Base-by-base conservation (phyloP, 2,797 vertebrate species). In the Trematomus bernacchii region DNA sequence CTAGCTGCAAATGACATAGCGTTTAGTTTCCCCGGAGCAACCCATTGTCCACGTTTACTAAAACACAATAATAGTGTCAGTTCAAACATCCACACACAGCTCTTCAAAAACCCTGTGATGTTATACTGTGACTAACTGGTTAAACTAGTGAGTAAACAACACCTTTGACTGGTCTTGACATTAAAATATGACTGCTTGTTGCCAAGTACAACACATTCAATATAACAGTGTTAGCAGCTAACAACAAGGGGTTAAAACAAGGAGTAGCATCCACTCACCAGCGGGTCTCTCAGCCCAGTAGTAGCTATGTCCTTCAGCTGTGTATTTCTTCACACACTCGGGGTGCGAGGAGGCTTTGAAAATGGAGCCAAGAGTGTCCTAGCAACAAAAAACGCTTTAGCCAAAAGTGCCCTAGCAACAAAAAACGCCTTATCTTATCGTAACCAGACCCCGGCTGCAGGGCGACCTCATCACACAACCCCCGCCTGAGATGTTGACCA, bases 401-500 rank as follows among this genome's bases (percentile, higher is more conserved):
- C 33, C 6, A 37, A 37, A 37, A 43, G 60, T 37, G 48, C 55
- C 46, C 66, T n/a, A 19, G 33, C 37, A 43, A 16, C 59, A 53
- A 43, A 63, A 58, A 12, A 3, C 23, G 19, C 16, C 10, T 71
- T 82, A 76, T 81, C 10, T 79, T 3, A 47, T 21, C 12, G 57
- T 69, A 19, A 73, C 58, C 77, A 21, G 70, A 59, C 2, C 84
- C 16, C 71, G 3, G 66, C 69, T 30, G 76, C 55, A 70, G 70
- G 77, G 62, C 64, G 79, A 87, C 80, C 73, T 73, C 90, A 87
- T 87, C 89, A 80, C 87, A 87, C 76, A 70, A 60, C 54, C 71
- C 69, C 57, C 50, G 66, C 33, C 48, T 9, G 66, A 0, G 75
- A 46, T 60, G 66, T 44, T 18, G 53, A 54, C 63, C 40, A 16